These are phyloP conservation scores for Oophaga pumilio DNA, from an alignment of 2,113 vertebrate genomes.

Conservation along the genomic window DNA sequence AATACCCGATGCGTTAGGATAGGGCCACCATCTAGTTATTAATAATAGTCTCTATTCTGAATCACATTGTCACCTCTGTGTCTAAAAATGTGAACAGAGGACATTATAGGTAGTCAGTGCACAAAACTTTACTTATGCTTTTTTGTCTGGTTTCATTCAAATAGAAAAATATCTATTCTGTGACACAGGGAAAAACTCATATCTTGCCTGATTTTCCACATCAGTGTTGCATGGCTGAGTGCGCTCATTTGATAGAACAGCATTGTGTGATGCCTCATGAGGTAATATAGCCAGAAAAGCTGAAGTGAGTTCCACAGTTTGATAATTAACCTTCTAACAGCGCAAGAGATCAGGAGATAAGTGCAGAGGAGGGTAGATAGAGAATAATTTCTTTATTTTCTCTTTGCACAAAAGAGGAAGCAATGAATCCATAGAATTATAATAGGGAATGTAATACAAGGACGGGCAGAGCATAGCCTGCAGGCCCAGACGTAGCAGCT, in stretches of 20 bases:
- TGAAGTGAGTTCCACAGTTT: conserved; percentile 58
- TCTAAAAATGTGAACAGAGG: neutral
- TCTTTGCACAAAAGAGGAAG: conserved; percentile 63
- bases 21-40: no score
- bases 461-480: conserved; percentile 57
- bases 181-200: conserved; percentile 9
- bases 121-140: neutral
- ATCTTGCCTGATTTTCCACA: conserved; percentile 36
- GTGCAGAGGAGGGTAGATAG: conserved; percentile 42
- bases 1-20: no score
- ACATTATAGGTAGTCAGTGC: neutral
- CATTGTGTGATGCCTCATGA: conserved; percentile 42
- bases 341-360: conserved; percentile 62
- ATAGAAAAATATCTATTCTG: conserved; percentile 19
- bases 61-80: neutral
- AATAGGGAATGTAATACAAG: conserved; percentile 60
- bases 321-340: conserved; percentile 67
- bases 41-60: neutral
- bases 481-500: conserved; percentile 63
- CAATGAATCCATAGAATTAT: conserved; percentile 60
- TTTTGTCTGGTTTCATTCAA: conserved; percentile 19
- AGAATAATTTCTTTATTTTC: conserved; percentile 50
- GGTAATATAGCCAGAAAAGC: conserved; percentile 49
- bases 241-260: conserved; percentile 22
- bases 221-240: conserved; percentile 41